Conservation (phyloP, 2,888 invertebrate genomes). For the Macrophya annulata region DNA sequence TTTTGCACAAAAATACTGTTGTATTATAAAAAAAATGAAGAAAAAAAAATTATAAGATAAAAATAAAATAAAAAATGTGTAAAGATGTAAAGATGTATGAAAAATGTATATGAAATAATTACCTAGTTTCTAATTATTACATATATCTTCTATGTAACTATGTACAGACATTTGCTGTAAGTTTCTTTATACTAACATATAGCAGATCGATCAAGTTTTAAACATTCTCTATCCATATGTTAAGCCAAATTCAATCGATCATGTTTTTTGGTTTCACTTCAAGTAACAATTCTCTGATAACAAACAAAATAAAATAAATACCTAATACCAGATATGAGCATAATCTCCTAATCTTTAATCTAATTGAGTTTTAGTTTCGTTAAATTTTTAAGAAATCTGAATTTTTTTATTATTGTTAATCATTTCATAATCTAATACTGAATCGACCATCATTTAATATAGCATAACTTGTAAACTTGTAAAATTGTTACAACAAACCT, state of each 20-base stretch:
- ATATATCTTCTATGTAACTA: constrained; percentile 45
- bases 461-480: no score
- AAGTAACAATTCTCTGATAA: background rate
- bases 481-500: background rate
- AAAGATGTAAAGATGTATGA: constrained; percentile 22
- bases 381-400: background rate
- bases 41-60: no score
- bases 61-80: background rate
- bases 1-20: constrained; percentile 51
- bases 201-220: background rate
- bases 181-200: constrained; percentile 11
- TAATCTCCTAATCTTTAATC: background rate
- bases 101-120: constrained; percentile 21
- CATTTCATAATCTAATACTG: background rate
- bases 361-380: background rate
- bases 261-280: constrained; percentile 1
- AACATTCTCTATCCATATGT: constrained; percentile 27
- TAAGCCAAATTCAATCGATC: constrained; percentile 20
- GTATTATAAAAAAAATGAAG: constrained; percentile 1
- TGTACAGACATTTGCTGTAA: constrained; percentile 47
- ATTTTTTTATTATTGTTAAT: background rate
- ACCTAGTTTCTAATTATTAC: constrained; percentile 34
- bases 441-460: background rate
- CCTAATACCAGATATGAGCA: background rate
- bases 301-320: background rate